Evolutionary conservation across 64 coral and sea anemone genomes (phyloP), one percentile per base, ranked within the genome.

Genomic region (Pachyseris speciosa): DNA sequence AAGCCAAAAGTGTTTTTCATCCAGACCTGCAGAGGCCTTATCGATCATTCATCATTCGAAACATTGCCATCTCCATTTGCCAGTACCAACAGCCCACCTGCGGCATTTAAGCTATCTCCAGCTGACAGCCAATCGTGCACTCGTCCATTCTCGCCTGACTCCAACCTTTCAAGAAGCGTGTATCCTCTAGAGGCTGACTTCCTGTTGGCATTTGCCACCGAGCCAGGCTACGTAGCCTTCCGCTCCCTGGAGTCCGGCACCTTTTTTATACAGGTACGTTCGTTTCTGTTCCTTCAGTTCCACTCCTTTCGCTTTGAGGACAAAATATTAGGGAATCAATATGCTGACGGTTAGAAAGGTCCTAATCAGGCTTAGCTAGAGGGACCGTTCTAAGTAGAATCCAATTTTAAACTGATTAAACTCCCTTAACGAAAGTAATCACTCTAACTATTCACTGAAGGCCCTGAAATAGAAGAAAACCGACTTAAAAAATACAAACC

Each of bases 1-100:
- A 92, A 92, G 39, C 89, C 89, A 6, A 87, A 93, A 29, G 44
- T 80, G 9, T 84, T 92, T 24, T 63, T 92, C 22, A 65, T 92
- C 28, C 89, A 92, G 33, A 52, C 89, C 2, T 92, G 89, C 24
- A 74, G 69, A 55, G 71, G 38, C 30, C 12, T 5, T 3, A 49
- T 3, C 1, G 6, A 59, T 1, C 0, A 38, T 8, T 0, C 4
- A 2, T 4, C 1, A n/a, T n/a, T n/a, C 12, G 50, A 59, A 32
- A 55, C 1, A 22, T 57, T 52, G 28, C 0, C 1, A 0, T 1
- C 12, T 52, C 10, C 19, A 57, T 1, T 32, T 39, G 75, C 1
- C 2, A 22, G 49, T 59, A 37, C 38, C 24, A 49, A 51, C 13
- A 11, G 29, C 1, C 49, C 36, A 2, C 15, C 2, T 12, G 7